Evolutionary conservation across 2,888 invertebrate species (phyloP).

Genomic region (Epistrophe grossulariae): DNA sequence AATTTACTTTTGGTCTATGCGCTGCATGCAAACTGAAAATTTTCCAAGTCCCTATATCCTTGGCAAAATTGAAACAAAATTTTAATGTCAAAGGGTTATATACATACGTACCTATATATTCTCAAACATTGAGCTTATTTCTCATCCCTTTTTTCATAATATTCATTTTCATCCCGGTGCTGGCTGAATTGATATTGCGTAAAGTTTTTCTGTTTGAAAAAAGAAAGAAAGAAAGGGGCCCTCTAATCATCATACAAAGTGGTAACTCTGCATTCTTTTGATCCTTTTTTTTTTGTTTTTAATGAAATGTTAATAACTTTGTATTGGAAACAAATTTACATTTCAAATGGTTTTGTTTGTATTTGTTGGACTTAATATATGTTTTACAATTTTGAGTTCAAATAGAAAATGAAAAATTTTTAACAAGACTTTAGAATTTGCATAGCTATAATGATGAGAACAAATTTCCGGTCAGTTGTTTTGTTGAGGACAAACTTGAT

Average conservation of each 20-base stretch:
- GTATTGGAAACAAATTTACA: slow-evolving; percentile 25
- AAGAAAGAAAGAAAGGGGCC: background rate
- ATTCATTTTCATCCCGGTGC: slow-evolving; percentile 13
- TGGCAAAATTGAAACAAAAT: slow-evolving; percentile 70
- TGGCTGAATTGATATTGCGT: slow-evolving; percentile 43
- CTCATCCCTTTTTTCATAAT: slow-evolving; percentile 30
- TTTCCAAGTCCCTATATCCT: slow-evolving; percentile 33
- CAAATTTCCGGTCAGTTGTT: too few relatives aligned
- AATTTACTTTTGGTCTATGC: slow-evolving; percentile 20
- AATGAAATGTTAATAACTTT: slow-evolving; percentile 29
- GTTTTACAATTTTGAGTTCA: background rate
- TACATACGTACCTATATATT: background rate
- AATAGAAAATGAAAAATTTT: background rate
- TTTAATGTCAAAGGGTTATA: slow-evolving; percentile 76
- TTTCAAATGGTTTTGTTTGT: slow-evolving; percentile 3
- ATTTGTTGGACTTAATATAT: background rate
- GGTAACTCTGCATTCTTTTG: slow-evolving; percentile 64
- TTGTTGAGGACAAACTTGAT: too few relatives aligned
- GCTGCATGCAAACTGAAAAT: slow-evolving; percentile 49
- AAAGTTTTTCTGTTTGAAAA: slow-evolving; percentile 31
- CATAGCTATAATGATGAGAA: too few relatives aligned
- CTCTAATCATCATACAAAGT: slow-evolving; percentile 72
- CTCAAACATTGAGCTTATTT: slow-evolving; percentile 31
- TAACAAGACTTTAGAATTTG: too few relatives aligned
- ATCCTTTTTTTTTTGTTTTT: slow-evolving; percentile 46